Conservation (phyloP, 2,888 invertebrate genomes). For the Noctua janthe region DNA sequence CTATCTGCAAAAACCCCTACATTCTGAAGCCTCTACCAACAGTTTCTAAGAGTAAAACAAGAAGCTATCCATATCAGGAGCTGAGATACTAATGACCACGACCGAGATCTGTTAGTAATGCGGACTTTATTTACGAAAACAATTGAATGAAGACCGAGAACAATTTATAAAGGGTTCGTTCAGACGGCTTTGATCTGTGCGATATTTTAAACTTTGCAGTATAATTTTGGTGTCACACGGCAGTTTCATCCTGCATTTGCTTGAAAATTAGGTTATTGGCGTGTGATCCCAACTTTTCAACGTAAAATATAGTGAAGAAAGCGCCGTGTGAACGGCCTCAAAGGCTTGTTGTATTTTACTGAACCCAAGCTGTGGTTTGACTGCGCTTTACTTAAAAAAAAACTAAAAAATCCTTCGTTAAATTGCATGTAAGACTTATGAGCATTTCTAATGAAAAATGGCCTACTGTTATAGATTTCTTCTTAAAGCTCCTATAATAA, state of each 20-base stretch:
- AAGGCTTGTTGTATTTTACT: not conserved
- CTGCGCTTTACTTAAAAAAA: constrained; percentile 1
- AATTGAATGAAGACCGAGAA: constrained; percentile 45
- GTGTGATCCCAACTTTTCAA: not conserved
- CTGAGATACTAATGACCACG: constrained; percentile 30
- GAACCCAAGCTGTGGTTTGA: not conserved
- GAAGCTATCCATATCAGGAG: constrained; percentile 34
- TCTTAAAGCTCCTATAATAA: not conserved
- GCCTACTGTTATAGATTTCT: constrained; percentile 1
- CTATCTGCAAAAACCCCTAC: not conserved
- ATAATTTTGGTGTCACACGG: not conserved
- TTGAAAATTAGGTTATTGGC: not conserved
- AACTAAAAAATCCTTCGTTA: not conserved
- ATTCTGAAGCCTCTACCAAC: not conserved
- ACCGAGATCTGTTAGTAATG: constrained; percentile 11
- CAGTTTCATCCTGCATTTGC: not conserved
- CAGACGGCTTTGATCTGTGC: not conserved
- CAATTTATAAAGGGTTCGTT: constrained; percentile 4
- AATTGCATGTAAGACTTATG: not conserved
- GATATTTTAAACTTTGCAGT: not conserved
- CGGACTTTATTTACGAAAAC: constrained; percentile 43
- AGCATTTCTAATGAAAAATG: not conserved
- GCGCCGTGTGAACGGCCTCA: not conserved
- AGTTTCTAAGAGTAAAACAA: constrained; percentile 23
- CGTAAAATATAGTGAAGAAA: not conserved